These are phyloP conservation scores for Rostratula benghalensis DNA, from an alignment of 2,113 vertebrate species.

Conservation along the genomic window DNA sequence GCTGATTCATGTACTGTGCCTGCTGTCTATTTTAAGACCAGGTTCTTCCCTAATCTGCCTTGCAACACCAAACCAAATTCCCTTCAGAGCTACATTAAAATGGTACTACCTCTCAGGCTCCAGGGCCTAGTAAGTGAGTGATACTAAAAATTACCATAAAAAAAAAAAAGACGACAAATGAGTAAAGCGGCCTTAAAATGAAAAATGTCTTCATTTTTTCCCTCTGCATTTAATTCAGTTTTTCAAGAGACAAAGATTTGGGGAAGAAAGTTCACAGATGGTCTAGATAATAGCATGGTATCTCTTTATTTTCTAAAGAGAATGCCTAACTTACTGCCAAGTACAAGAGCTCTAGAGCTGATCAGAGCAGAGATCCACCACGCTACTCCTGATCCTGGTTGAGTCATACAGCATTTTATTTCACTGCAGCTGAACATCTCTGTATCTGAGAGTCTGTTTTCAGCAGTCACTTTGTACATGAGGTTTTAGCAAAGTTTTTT, in stretches of 20 bases:
- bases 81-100: neutral
- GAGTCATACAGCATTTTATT: neutral
- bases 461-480: neutral
- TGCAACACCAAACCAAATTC: neutral
- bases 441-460: neutral
- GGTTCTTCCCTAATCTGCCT: neutral
- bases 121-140: neutral
- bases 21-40: neutral
- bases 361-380: neutral
- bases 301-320: neutral
- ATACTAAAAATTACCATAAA: neutral
- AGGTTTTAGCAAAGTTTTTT: neutral
- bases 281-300: neutral
- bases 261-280: neutral
- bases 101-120: neutral
- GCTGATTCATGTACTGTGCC: neutral
- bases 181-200: neutral
- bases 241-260: neutral
- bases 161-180: neutral
- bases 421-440: neutral
- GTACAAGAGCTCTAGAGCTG: neutral
- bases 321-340: neutral
- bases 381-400: neutral
- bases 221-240: neutral
- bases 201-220: neutral